Evolutionary conservation across 1,140 invertebrate genomes (phyloP), one percentile per base, ranked within the genome.

Genomic region (Geopemphigus sp.): DNA sequence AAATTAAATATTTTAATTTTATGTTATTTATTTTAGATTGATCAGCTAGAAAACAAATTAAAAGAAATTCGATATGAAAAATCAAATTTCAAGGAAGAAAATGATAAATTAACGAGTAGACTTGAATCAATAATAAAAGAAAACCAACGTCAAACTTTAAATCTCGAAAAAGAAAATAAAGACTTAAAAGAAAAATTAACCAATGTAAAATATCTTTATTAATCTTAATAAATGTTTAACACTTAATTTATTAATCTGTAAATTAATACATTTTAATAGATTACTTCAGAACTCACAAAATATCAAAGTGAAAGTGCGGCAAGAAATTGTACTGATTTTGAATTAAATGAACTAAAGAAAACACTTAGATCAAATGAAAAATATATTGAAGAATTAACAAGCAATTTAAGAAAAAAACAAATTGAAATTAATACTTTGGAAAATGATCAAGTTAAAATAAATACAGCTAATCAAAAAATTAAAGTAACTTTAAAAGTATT

Each of bases 391-490:
- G 80, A 82, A 54, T 56, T 82, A 57, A 73, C 68, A 12, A 61
- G 32, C 15, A 81, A 82, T 50, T 56, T 82, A 17, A 81, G 54
- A 11, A 80, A 82, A 80, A 80, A 81, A 80, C 61, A 81, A 80
- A 64, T 68, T 54, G 82, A 82, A 66, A 64, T 81, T 22, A 80
- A 76, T 61, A 47, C 61, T 29, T 78, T 80, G 45, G 82, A 82
- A 70, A 64, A 56, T 17, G 82, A 82, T 45, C 81, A 82, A 76
- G 72, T 53, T 17, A 82, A 83, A 81, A 19, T 83, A 4, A 57
- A 74, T 22, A 64, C 66, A 22, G 66, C 81, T 5, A 81, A 72
- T 14, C 80, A 82, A 50, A 53, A 45, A 57, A 78, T 82, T 56
- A 82, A 82, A 68, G 83, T 82, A 73, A 72, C n/a, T n/a, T n/a